phyloP scores from a whole-genome alignment of 2,797 vertebrate genomes.

The Danio kyathit region DNA sequence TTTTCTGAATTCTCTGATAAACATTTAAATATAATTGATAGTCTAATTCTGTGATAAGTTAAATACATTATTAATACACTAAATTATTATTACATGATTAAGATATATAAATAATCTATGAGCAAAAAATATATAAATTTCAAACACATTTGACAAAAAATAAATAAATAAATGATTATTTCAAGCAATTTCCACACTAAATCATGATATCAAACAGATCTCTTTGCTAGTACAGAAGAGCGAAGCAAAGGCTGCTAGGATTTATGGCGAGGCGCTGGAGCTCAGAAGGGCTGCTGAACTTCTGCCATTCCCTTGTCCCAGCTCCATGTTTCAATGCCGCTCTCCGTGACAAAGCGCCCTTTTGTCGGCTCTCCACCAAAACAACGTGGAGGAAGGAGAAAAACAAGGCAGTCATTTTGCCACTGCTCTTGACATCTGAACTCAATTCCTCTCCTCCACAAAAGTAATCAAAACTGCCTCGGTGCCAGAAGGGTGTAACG shows the following conservation, averaged over 20 bases:
- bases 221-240: background rate
- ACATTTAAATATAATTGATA: too few relatives aligned
- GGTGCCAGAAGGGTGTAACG: slow-evolving; percentile 33
- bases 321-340: slow-evolving; percentile 31
- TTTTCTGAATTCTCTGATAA: too few relatives aligned
- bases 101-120: too few relatives aligned
- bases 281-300: slow-evolving; percentile 31
- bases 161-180: too few relatives aligned
- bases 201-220: background rate
- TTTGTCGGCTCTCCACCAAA: slow-evolving; percentile 54
- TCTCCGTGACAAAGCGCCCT: slow-evolving; percentile 54
- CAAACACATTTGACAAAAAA: too few relatives aligned
- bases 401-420: slow-evolving; percentile 59
- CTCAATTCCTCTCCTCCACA: slow-evolving; percentile 48
- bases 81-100: too few relatives aligned
- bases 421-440: slow-evolving; percentile 61
- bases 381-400: slow-evolving; percentile 46
- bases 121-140: too few relatives aligned
- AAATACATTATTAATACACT: too few relatives aligned
- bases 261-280: background rate
- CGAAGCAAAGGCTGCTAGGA: slow-evolving; percentile 9
- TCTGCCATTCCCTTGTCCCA: slow-evolving; percentile 48
- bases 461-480: slow-evolving; percentile 55
- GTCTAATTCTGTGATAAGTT: too few relatives aligned
- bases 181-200: too few relatives aligned